Conservation (phyloP, 2,888 invertebrate genomes). For the Aleiodes testaceus region DNA sequence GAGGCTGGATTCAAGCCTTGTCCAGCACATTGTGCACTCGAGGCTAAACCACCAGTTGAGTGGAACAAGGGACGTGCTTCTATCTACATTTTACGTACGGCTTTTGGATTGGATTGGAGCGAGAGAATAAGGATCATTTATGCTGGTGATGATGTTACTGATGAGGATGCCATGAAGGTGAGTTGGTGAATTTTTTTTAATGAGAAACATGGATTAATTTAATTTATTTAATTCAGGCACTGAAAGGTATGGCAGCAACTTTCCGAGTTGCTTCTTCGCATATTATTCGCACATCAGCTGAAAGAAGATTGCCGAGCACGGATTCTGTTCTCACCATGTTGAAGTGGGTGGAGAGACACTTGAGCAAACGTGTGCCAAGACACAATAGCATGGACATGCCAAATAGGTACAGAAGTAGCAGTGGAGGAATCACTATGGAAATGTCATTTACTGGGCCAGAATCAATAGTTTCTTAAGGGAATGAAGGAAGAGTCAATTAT, state of each 20-base stretch:
- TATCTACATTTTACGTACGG: slow-evolving; percentile 90
- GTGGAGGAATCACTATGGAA: slow-evolving; percentile 85
- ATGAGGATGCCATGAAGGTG: slow-evolving; percentile 93
- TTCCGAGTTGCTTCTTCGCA: slow-evolving; percentile 90
- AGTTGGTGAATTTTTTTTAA: slow-evolving; percentile 52
- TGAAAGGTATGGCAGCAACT: slow-evolving; percentile 94
- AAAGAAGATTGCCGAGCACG: slow-evolving; percentile 88
- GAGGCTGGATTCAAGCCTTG: slow-evolving; percentile 86
- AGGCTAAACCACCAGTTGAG: slow-evolving; percentile 91
- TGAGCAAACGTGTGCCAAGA: slow-evolving; percentile 84
- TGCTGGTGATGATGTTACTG: slow-evolving; percentile 90
- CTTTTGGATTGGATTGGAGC: slow-evolving; percentile 93
- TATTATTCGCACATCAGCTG: slow-evolving; percentile 90
- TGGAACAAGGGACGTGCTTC: slow-evolving; percentile 95
- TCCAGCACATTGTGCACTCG: slow-evolving; percentile 89
- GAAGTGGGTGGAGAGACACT: slow-evolving; percentile 91
- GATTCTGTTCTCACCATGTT: slow-evolving; percentile 92
- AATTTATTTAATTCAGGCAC: slow-evolving; percentile 76
- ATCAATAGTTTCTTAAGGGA: slow-evolving; percentile 55
- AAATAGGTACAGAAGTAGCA: slow-evolving; percentile 72
- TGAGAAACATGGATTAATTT: too few relatives aligned
- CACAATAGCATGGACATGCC: slow-evolving; percentile 68
- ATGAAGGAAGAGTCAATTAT: too few relatives aligned
- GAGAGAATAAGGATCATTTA: slow-evolving; percentile 92
- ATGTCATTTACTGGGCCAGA: slow-evolving; percentile 78